A percentile compares a stretch with the other conserved stretches of the same genome.
Conservation (phyloP, 1,140 invertebrate genomes). For the Philopotamus ludificatus region DNA sequence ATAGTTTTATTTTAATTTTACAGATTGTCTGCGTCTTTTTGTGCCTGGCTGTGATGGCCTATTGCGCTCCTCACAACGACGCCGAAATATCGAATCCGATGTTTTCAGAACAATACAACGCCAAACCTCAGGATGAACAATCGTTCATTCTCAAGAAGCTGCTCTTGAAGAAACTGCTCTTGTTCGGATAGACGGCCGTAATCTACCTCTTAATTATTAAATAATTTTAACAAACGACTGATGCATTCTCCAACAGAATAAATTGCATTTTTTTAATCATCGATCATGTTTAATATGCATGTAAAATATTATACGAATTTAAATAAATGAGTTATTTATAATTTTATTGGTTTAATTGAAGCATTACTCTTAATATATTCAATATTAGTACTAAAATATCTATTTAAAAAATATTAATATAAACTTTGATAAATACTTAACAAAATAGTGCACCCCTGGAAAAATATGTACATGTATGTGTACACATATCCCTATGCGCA, state of each 20-base stretch:
- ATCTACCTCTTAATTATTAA: not conserved
- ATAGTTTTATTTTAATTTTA: too few species aligned
- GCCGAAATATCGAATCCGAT: slow-evolving; percentile 8
- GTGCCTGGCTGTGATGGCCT: slow-evolving; percentile 19
- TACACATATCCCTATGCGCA: too few species aligned
- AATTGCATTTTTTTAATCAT: too few species aligned
- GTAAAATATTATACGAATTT: not conserved
- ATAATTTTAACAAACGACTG: not conserved
- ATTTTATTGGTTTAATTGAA: too few species aligned
- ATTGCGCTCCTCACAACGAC: slow-evolving; percentile 31
- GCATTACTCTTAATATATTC: too few species aligned
- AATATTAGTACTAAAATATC: too few species aligned
- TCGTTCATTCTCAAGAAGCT: slow-evolving; percentile 4
- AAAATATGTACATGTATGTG: too few species aligned
- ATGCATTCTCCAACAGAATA: too few species aligned
- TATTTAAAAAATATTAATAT: too few species aligned
- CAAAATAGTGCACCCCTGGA: too few species aligned
- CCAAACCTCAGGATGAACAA: slow-evolving; percentile 19
- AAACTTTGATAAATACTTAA: too few species aligned
- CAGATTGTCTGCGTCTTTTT: slow-evolving; percentile 30
- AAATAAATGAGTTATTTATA: not conserved
- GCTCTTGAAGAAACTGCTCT: slow-evolving; percentile 32
- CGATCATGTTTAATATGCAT: too few species aligned
- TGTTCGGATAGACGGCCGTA: slow-evolving; percentile 22
- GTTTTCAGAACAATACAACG: slow-evolving; percentile 10